These are phyloP conservation scores for Phyllostomus discolor DNA, from an alignment of 2,113 vertebrate genomes.

Conservation along the genomic window DNA sequence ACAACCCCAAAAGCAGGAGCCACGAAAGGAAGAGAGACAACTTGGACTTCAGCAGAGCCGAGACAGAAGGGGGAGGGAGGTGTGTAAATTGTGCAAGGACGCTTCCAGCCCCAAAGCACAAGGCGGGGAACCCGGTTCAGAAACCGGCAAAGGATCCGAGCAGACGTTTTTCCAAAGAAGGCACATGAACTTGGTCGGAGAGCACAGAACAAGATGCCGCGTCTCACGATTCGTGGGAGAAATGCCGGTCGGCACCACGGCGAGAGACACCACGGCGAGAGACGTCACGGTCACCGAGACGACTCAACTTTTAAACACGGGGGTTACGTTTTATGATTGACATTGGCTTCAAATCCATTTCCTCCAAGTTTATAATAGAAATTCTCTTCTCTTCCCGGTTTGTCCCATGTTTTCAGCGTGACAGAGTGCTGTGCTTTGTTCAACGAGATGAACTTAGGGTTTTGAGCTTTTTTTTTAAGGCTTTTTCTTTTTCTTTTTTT, in stretches of 20 bases:
- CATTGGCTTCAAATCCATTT: neutral
- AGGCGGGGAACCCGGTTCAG: neutral
- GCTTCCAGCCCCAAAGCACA: neutral
- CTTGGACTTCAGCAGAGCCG: neutral
- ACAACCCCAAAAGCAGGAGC: neutral
- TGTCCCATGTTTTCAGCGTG: too few relatives aligned
- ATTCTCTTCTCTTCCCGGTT: neutral
- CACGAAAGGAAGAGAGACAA: neutral
- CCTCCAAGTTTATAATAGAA: neutral
- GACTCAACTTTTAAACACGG: neutral
- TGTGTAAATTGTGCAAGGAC: neutral
- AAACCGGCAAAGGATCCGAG: neutral
- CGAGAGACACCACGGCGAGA: too few relatives aligned
- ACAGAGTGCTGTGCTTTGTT: too few relatives aligned
- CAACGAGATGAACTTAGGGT: neutral
- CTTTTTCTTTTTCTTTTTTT: too few relatives aligned
- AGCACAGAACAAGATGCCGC: neutral
- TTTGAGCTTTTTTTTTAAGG: neutral
- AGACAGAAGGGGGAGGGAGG: neutral
- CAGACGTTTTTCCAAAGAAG: neutral
- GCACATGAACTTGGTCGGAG: accelerated
- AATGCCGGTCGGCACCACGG: neutral
- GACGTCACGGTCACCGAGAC: accelerated
- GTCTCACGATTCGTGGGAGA: neutral
- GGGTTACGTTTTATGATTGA: neutral